Evolutionary conservation across 2,113 vertebrate genomes (phyloP).

Genomic region (Anthoscopus minutus): DNA sequence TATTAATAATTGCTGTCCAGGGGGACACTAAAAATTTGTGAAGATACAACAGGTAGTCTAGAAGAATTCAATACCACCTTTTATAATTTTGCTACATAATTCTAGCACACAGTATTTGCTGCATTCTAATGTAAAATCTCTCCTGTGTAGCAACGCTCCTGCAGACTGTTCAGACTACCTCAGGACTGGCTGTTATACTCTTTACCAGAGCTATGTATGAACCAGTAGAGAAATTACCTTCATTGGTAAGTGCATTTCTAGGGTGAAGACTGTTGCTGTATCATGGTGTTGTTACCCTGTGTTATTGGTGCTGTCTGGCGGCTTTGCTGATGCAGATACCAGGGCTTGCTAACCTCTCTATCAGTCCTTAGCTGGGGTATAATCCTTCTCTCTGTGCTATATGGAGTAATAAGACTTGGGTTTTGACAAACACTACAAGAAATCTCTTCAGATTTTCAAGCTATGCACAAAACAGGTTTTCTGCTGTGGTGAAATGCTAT

Average conservation of each 20-base stretch:
- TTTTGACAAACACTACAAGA: not conserved
- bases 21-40: not conserved
- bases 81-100: not conserved
- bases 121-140: not conserved
- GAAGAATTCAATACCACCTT: not conserved
- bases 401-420: not conserved
- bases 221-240: conserved; percentile 73
- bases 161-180: conserved; percentile 86
- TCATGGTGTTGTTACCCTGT: not conserved
- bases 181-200: conserved; percentile 86
- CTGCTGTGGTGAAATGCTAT: not conserved
- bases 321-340: not conserved
- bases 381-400: not conserved
- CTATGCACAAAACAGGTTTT: not conserved
- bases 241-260: conserved; percentile 75
- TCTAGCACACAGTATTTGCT: not conserved
- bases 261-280: not conserved
- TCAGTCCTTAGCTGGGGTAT: not conserved
- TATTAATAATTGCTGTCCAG: not conserved
- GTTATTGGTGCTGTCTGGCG: not conserved
- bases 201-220: conserved; percentile 80
- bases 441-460: not conserved
- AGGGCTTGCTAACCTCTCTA: not conserved
- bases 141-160: conserved; percentile 77
- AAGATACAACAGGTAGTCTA: not conserved